phyloP scores from a whole-genome alignment of 2,113 vertebrate species.

The Taxidea taxus region DNA sequence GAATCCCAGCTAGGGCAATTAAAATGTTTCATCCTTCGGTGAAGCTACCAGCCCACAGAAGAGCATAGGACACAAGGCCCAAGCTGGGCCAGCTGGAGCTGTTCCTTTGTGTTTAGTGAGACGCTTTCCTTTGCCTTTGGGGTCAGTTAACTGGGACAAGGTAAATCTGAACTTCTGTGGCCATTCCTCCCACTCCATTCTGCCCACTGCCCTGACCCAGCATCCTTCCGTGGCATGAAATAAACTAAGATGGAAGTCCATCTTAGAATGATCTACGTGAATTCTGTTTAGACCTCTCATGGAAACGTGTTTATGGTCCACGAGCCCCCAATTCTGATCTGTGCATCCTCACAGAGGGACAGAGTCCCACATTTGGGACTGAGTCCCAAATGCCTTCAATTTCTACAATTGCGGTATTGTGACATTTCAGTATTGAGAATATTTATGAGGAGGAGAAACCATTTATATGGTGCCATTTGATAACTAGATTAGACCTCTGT shows the following conservation, averaged over 20 bases:
- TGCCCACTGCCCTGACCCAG: background rate
- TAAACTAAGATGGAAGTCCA: background rate
- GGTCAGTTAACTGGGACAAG: background rate
- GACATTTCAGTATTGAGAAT: background rate
- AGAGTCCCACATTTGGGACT: no score
- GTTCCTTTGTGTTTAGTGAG: background rate
- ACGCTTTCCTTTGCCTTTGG: background rate
- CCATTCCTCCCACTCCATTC: background rate
- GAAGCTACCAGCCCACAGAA: background rate
- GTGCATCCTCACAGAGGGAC: background rate
- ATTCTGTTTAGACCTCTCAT: background rate
- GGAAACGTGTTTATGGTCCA: background rate
- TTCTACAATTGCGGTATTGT: background rate
- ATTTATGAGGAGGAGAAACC: constrained; percentile 7
- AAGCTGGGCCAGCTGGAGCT: background rate
- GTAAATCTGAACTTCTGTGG: background rate
- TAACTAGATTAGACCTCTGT: background rate
- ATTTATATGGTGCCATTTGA: background rate
- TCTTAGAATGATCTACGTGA: background rate
- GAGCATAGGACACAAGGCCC: background rate
- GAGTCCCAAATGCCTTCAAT: constrained; percentile 11
- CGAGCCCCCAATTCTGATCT: background rate
- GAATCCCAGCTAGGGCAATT: background rate
- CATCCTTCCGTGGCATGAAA: background rate
- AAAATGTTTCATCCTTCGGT: background rate